Conservation (phyloP, 2,888 invertebrate genomes). For the Drosophila greeni region DNA sequence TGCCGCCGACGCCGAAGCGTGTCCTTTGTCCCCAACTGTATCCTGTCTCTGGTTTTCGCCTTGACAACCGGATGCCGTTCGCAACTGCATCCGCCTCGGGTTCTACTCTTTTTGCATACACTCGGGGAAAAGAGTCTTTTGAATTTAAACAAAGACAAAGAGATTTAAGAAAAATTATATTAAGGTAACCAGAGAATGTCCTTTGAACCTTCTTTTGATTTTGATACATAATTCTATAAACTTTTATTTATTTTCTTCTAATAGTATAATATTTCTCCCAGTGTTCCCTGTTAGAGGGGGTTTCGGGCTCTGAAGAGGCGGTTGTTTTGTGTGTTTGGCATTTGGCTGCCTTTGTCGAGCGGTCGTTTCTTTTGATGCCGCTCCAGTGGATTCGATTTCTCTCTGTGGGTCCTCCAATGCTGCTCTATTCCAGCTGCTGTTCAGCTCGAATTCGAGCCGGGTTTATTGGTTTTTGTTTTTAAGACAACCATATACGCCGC, state of each 20-base stretch:
- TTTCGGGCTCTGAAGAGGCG: not conserved
- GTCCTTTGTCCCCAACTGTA: constrained; percentile 33
- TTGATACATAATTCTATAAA: not conserved
- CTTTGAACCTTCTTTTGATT: no score
- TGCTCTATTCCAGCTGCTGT: constrained; percentile 15
- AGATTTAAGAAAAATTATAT: not conserved
- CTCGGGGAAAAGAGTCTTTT: constrained; percentile 7
- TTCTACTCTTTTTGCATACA: constrained; percentile 24
- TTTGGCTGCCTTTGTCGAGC: constrained; percentile 48
- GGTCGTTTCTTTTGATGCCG: constrained; percentile 49
- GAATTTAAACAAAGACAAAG: not conserved
- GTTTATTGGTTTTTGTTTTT: constrained; percentile 59
- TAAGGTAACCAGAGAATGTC: no score
- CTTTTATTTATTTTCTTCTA: not conserved
- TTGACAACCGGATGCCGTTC: constrained; percentile 64
- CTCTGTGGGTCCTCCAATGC: constrained; percentile 18
- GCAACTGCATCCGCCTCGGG: constrained; percentile 61
- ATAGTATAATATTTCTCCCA: not conserved
- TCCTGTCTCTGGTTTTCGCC: constrained; percentile 37
- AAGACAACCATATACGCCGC: constrained; percentile 36
- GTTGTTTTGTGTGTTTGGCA: constrained; percentile 49
- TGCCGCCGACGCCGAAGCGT: constrained; percentile 20
- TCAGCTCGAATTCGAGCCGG: constrained; percentile 43
- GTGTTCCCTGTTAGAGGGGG: constrained; percentile 4
- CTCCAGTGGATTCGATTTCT: constrained; percentile 56